These are phyloP conservation scores for Brassicogethes aeneus DNA, from an alignment of 2,888 invertebrate genomes.

Conservation along the genomic window DNA sequence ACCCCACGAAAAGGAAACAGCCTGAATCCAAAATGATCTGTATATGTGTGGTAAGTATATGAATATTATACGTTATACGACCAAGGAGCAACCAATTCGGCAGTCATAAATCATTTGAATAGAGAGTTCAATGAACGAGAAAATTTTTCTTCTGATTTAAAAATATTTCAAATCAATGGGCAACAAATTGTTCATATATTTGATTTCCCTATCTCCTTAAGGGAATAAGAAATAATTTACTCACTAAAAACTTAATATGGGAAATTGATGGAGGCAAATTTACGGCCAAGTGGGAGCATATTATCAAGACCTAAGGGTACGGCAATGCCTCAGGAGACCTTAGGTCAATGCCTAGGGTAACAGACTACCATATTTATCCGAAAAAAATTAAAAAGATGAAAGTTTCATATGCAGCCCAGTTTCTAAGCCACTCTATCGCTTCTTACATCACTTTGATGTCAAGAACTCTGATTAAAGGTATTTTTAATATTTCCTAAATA, in stretches of 20 bases:
- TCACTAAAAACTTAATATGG: not conserved
- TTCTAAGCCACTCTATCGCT: not conserved
- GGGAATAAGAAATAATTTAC: not conserved
- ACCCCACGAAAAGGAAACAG: no score
- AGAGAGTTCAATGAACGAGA: not conserved
- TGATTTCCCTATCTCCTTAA: slow-evolving; percentile 9
- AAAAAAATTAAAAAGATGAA: not conserved
- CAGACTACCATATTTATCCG: not conserved
- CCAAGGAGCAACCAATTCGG: slow-evolving; percentile 6
- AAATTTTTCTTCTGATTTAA: not conserved
- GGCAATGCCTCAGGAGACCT: not conserved
- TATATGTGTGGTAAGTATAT: no score
- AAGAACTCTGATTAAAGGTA: no score
- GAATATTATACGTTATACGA: slow-evolving; percentile 7
- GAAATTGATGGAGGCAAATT: not conserved
- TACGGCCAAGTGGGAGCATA: not conserved
- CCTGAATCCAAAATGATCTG: no score
- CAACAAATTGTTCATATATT: slow-evolving; percentile 10
- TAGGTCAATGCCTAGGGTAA: not conserved
- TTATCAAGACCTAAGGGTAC: not conserved
- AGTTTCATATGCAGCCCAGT: no score
- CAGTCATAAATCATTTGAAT: slow-evolving; percentile 6
- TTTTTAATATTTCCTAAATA: no score
- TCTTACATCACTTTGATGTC: not conserved
- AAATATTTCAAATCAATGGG: slow-evolving; percentile 5